phyloP scores from a whole-genome alignment of 2,113 vertebrate genomes.

The Sinocyclocheilus maitianheensis region DNA sequence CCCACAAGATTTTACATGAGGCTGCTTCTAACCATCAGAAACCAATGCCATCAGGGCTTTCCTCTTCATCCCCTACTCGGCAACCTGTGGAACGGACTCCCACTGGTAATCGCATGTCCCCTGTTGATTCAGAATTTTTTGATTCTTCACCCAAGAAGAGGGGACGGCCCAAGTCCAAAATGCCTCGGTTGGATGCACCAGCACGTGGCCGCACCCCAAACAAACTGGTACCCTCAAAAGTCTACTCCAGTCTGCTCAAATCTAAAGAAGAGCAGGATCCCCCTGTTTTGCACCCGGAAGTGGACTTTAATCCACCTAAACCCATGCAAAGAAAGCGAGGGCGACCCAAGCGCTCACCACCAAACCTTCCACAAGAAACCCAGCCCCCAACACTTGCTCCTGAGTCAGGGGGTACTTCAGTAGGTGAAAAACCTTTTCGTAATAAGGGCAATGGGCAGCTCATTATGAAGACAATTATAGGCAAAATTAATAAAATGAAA shows the following conservation, averaged over 20 bases:
- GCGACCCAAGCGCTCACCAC: constrained; percentile 90
- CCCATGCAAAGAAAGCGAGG: constrained; percentile 91
- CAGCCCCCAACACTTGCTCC: constrained; percentile 79
- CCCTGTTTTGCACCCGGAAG: constrained; percentile 93
- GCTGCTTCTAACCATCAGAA: constrained; percentile 65
- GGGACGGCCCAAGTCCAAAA: constrained; percentile 90
- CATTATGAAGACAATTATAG: constrained; percentile 95
- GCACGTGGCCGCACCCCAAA: constrained; percentile 79
- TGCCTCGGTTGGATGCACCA: constrained; percentile 90
- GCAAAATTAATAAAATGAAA: constrained; percentile 99
- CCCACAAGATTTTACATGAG: constrained; percentile 63
- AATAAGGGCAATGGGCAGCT: constrained; percentile 91
- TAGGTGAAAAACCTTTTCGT: constrained; percentile 80
- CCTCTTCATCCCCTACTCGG: constrained; percentile 65
- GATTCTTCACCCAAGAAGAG: constrained; percentile 78
- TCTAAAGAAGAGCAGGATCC: constrained; percentile 95
- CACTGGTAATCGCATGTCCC: constrained; percentile 70
- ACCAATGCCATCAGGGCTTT: constrained; percentile 65
- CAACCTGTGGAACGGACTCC: constrained; percentile 77
- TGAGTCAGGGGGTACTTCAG: constrained; percentile 77
- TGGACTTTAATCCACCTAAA: constrained; percentile 89
- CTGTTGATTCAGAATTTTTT: constrained; percentile 68
- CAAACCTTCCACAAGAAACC: constrained; percentile 78
- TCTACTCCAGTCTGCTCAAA: constrained; percentile 84
- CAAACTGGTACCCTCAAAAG: constrained; percentile 88